Evolutionary conservation across 2,888 invertebrate genomes (phyloP).

Genomic region (Drosophila multiciliata): DNA sequence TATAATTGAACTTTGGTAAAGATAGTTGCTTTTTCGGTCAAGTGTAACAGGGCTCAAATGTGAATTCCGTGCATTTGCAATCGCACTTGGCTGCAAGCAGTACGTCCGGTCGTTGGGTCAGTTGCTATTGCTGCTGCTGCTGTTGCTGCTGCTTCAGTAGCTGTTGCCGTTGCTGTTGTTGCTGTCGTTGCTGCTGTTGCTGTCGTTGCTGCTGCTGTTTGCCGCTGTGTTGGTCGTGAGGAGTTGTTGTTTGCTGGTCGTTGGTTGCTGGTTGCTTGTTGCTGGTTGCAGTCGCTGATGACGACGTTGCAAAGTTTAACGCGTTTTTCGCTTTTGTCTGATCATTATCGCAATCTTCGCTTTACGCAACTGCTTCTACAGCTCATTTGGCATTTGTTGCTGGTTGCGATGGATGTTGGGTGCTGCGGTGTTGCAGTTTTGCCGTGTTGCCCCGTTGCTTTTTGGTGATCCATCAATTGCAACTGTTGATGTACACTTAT

Average conservation of each 20-base stretch:
- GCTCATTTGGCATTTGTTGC: slow-evolving; percentile 64
- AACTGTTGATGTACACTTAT: slow-evolving; percentile 73
- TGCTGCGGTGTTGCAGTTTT: slow-evolving; percentile 17
- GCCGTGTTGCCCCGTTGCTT: slow-evolving; percentile 43
- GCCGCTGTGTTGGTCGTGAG: slow-evolving; percentile 7
- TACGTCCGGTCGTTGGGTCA: slow-evolving; percentile 72
- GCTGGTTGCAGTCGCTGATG: slow-evolving; percentile 56
- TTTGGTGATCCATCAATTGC: slow-evolving; percentile 62
- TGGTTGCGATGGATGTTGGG: slow-evolving; percentile 29
- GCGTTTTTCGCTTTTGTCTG: slow-evolving; percentile 79
- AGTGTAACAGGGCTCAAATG: slow-evolving; percentile 59
- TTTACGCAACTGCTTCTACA: slow-evolving; percentile 72
- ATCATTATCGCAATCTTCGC: slow-evolving; percentile 78
- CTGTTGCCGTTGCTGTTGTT: slow-evolving; percentile 15
- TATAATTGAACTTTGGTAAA: not conserved
- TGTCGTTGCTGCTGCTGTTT: slow-evolving; percentile 14
- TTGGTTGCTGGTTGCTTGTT: slow-evolving; percentile 22
- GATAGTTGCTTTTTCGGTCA: not conserved
- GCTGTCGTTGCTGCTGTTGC: slow-evolving; percentile 20
- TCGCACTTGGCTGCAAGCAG: slow-evolving; percentile 74
- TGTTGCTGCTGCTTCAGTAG: slow-evolving; percentile 10
- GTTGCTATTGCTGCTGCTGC: slow-evolving; percentile 28
- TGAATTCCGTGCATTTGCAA: slow-evolving; percentile 81
- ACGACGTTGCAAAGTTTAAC: slow-evolving; percentile 78
- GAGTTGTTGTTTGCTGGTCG: slow-evolving; percentile 29